These are phyloP conservation scores for Leptoclinus maculatus DNA, from an alignment of 2,797 vertebrate genomes.

Conservation along the genomic window DNA sequence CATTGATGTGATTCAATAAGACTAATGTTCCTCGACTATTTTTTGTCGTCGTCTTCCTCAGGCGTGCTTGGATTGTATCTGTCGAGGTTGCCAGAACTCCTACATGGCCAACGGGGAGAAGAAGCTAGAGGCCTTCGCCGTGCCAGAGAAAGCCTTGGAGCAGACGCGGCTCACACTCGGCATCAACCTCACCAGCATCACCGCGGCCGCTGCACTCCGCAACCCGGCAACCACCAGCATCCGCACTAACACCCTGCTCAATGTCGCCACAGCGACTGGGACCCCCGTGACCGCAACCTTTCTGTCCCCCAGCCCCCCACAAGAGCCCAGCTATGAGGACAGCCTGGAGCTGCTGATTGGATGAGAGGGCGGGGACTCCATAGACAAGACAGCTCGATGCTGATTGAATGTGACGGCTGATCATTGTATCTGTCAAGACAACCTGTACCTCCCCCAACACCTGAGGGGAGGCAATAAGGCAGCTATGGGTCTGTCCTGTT, in stretches of 20 bases:
- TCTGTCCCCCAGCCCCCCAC: constrained; percentile 92
- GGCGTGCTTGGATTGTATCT: constrained; percentile 99
- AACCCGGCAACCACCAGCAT: constrained; percentile 95
- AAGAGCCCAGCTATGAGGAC: constrained; percentile 94
- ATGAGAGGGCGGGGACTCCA: constrained; percentile 61
- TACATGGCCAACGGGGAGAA: constrained; percentile 99
- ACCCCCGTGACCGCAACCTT: constrained; percentile 91
- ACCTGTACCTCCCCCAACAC: constrained; percentile 45
- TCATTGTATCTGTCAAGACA: constrained; percentile 64
- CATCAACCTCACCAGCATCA: constrained; percentile 99
- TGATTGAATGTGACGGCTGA: constrained; percentile 78
- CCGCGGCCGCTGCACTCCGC: constrained; percentile 79
- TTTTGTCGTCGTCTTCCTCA: constrained; percentile 29
- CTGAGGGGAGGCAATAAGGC: constrained; percentile 83
- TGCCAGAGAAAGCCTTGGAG: constrained; percentile 99
- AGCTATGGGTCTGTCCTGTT: constrained; percentile 92
- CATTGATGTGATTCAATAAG: background rate
- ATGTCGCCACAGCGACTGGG: constrained; percentile 88
- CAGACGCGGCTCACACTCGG: constrained; percentile 99
- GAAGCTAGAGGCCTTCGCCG: constrained; percentile 99
- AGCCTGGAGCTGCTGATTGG: constrained; percentile 94
- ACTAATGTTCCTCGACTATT: background rate
- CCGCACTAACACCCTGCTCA: constrained; percentile 89
- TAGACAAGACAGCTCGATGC: constrained; percentile 60
- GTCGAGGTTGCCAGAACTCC: constrained; percentile 99